Base-by-base conservation (phyloP, 2,797 vertebrate species). In the Hemibagrus guttatus region DNA sequence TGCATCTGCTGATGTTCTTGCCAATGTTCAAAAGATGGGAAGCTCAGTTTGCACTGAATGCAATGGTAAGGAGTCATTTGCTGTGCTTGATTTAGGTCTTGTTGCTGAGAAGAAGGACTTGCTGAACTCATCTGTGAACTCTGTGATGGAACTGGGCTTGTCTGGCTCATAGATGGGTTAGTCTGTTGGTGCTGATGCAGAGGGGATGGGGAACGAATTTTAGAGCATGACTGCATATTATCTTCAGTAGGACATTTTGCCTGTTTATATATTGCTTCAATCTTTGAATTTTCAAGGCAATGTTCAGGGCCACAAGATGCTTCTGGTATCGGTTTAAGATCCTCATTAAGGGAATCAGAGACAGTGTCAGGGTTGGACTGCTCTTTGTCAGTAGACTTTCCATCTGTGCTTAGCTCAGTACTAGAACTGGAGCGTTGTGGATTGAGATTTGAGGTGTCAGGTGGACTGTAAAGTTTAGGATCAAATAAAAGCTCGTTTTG, bases 1-100 rank as follows among this genome's bases (percentile, higher is more conserved):
- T 99, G 98, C 84, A 98, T 97, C 88, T 98, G 97, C 92, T 99
- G 98, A 93, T 99, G 98, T 90, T 99, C 98, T 92, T 99, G 98
- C 98, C 98, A 99, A 90, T 98, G 96, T 88, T 99, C 98, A 46
- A 99, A 98, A 1, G 98, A 97, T 21, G 97, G 97, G 89, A 99
- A 96, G 0, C 97, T 97, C 90, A 97, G 74, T 88, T 99, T 98
- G 90, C 98, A 99, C 90, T 99, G 96, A 92, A 96, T 97, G 88
- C 98, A 99, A 93, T 99, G 98, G 94, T 98, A 99, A 0, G 98
- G 98, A 92, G 98, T 95, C 85, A 97, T 94, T 90, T 96, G 96
- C 92, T 97, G 97, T 90, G 95, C 92, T 79, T 90, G 89, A 83
- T 93, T 90, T 26, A 90, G 91, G 81, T 95, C 91, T 91, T 96